Evolutionary conservation across 2,888 invertebrate genomes (phyloP), one percentile per base, ranked within the genome.

Genomic region (Ormyrus thymus): DNA sequence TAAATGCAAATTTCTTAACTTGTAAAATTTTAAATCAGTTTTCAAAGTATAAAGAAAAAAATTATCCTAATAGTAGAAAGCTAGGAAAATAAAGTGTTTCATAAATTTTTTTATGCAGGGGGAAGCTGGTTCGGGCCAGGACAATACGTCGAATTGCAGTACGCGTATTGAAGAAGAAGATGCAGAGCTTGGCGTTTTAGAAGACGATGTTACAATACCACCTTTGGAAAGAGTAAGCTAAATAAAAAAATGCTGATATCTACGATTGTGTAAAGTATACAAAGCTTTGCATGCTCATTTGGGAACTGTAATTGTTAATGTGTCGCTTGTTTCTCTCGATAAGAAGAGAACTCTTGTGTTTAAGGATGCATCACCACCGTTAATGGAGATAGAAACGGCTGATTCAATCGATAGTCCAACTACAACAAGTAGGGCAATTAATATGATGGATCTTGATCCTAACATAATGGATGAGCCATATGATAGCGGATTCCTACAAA

Each of bases 91-190:
- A 29, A 29, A 29, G 29, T 29, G 3, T 29, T 29, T 29, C 2
- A 4, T 29, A 4, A 29, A 29, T 29, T 29, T 29, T 29, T 29
- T 29, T 4, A 29, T 29, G 11, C 69, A 88, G 88, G 86, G 85
- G 48, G 87, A 88, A 79, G 78, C 82, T 45, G 84, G 85, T 70
- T 85, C 87, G 10, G 84, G 84, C 43, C 88, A 87, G 70, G 88
- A 88, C n/a, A 86, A 83, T 6, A 84, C 83, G 62, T 86, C 87
- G 6, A 87, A 88, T 56, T 88, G 87, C 48, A 80, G 92, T 10
- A 90, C 91, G 64, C 93, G 95, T 83, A 95, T 95, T 81, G 95
- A 95, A 76, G 95, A 95, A 86, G 90, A 90, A 81, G 90, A 90
- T 55, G 83, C 84, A 0, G 89, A 90, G 82, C 80, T 88, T n/a